phyloP scores from a whole-genome alignment of 1,140 invertebrate genomes.

The Drosophila albomicans region DNA sequence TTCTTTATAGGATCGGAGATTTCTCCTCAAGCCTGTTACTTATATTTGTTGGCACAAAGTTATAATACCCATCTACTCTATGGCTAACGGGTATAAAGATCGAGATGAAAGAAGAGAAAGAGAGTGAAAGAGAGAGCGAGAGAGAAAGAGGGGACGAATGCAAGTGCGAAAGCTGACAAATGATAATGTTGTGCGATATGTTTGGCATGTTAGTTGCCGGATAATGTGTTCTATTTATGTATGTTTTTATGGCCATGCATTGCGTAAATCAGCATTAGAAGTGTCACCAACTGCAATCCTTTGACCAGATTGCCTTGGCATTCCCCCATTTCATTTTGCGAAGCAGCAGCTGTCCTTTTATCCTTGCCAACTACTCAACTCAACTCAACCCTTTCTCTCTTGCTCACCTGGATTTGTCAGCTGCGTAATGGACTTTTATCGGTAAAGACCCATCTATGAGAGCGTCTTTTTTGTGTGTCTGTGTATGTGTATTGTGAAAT shows the following conservation, averaged over 20 bases:
- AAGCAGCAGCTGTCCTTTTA: constrained; percentile 13
- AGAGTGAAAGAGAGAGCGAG: not conserved
- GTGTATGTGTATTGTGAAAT: constrained; percentile 22
- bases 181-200: constrained; percentile 61
- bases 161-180: constrained; percentile 41
- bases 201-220: constrained; percentile 58
- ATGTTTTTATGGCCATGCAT: constrained; percentile 47
- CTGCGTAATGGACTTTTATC: constrained; percentile 42
- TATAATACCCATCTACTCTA: too few species aligned
- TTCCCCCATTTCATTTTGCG: not conserved
- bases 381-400: not conserved
- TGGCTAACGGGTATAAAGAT: too few species aligned
- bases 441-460: constrained; percentile 31
- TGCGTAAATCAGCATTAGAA: constrained; percentile 51
- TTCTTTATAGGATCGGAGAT: too few species aligned
- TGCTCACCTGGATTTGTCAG: constrained; percentile 43
- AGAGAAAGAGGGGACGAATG: not conserved
- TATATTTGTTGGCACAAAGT: too few species aligned
- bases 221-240: constrained; percentile 49
- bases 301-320: not conserved
- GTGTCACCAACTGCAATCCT: constrained; percentile 15
- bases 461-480: not conserved
- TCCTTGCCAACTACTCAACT: constrained; percentile 2
- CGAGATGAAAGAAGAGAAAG: too few species aligned
- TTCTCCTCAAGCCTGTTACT: too few species aligned